Base-by-base conservation (phyloP, 2,888 invertebrate species). In the Acanthosepion lycidas region DNA sequence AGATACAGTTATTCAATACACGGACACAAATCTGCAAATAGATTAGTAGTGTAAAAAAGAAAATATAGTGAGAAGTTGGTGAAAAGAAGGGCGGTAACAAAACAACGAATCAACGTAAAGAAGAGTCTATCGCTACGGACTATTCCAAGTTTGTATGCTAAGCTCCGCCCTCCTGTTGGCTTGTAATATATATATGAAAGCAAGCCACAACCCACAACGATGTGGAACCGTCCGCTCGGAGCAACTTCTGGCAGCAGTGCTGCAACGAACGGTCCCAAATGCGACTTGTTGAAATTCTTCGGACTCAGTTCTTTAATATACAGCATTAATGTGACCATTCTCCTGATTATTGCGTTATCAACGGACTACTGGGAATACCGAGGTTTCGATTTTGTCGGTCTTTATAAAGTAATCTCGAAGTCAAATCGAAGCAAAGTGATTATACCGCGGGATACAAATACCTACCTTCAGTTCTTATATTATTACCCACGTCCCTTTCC, bases 281-380 rank as follows among this genome's bases (percentile, higher is more conserved):
- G 93, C 49, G 93, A 93, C 53, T 51, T 93, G 26, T 95, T 95
- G 64, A 94, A 95, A 92, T 96, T 97, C 33, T 97, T 97, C 95
- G 96, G 96, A 94, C 96, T 96, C 94, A 96, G 96, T 92, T 96
- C 96, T 91, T 95, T 97, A 53, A 96, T 97, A 93, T 96, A 96
- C 94, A 96, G 96, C 42, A 96, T 96, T 92, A 97, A 97, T 95
- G 96, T 96, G 8, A 96, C 96, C 6, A 96, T 97, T 15, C 95
- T 97, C 64, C 95, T 96, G 49, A 96, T 96, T n/a, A 96, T 97
- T 8, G 95, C 96, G 33, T 95, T 97, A 51, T 94, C 96, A n/a
- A 97, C 97, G 6, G 97, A 97, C 94, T 97, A 97, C 95, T 97
- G 97, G 97, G 96, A 96, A 95, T 96, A 97, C 94, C 95, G 96